These are phyloP conservation scores for Oxyscelio sp. DNA, from an alignment of 2,888 invertebrate species.

Conservation along the genomic window DNA sequence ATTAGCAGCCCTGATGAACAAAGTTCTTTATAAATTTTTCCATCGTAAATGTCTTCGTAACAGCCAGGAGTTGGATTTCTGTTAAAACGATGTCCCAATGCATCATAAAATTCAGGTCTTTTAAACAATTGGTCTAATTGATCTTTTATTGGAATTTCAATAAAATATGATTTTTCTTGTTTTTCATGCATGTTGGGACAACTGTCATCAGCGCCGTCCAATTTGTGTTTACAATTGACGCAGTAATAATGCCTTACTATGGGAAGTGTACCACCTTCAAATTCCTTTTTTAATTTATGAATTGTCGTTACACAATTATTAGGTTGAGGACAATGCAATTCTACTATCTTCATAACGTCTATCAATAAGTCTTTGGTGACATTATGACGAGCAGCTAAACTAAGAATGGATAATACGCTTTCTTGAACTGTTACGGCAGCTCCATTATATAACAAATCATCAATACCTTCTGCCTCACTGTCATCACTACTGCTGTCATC, in stretches of 20 bases:
- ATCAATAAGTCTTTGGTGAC: not conserved
- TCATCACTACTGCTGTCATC: not conserved
- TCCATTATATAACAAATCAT: not conserved
- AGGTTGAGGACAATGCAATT: no score
- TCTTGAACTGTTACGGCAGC: not conserved
- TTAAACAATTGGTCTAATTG: constrained; percentile 14
- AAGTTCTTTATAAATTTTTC: constrained; percentile 10
- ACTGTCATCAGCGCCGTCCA: not conserved
- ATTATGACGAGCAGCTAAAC: not conserved
- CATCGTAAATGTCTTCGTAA: not conserved
- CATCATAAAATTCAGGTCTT: not conserved
- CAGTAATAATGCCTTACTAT: no score
- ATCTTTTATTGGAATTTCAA: not conserved
- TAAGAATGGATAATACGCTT: not conserved
- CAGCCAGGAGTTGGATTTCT: not conserved
- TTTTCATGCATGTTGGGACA: not conserved
- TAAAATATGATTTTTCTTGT: no score
- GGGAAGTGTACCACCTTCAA: not conserved
- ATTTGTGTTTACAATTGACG: not conserved
- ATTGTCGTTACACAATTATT: no score
- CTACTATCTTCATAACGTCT: not conserved
- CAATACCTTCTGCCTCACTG: not conserved
- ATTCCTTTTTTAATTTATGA: not conserved
- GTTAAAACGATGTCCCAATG: not conserved
- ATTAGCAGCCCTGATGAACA: not conserved